These are phyloP conservation scores for Micromys minutus DNA, from an alignment of 2,113 vertebrate genomes.

Conservation along the genomic window DNA sequence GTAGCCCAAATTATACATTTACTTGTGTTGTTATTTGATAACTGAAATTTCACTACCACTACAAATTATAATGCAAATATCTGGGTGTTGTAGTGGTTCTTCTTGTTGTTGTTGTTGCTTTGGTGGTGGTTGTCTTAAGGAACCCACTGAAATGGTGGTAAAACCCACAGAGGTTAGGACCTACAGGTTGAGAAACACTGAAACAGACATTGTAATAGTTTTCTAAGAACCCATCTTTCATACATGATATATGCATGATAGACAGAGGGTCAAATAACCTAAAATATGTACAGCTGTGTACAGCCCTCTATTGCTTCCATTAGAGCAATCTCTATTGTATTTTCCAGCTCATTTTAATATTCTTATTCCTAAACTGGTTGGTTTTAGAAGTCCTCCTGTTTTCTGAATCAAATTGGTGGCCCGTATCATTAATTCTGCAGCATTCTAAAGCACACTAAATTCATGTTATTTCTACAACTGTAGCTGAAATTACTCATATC, in stretches of 20 bases:
- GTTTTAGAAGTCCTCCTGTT: background rate
- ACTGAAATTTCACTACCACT: background rate
- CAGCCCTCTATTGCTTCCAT: background rate
- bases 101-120: no score
- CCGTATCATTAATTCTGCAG: background rate
- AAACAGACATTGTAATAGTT: background rate
- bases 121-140: background rate
- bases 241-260: background rate
- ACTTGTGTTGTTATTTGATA: background rate
- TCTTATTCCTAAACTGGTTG: background rate
- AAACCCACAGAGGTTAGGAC: no score
- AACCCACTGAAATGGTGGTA: background rate
- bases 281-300: background rate
- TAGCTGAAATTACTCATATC: background rate
- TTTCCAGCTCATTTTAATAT: background rate
- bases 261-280: background rate
- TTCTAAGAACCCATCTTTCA: background rate
- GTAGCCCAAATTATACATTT: background rate
- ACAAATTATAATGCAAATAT: background rate
- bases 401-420: background rate
- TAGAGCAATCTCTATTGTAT: fast-evolving
- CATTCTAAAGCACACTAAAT: background rate
- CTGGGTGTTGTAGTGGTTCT: background rate
- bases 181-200: background rate
- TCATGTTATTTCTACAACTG: background rate